These are phyloP conservation scores for Tortricodes alternella DNA, from an alignment of 2,888 invertebrate species.

Conservation along the genomic window DNA sequence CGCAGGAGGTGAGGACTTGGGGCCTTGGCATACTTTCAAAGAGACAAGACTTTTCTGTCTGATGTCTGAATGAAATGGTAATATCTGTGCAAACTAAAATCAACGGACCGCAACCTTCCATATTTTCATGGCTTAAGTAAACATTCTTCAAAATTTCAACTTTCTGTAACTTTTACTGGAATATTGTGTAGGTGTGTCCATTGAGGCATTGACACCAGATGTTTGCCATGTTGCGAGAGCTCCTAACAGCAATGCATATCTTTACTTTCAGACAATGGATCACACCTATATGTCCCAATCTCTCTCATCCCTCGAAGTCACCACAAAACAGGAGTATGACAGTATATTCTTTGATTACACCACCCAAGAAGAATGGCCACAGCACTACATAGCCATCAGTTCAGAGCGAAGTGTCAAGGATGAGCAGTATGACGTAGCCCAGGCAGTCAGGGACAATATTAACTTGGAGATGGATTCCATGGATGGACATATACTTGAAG, in stretches of 20 bases:
- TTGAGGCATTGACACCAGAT: too few relatives aligned
- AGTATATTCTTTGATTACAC: slow-evolving; percentile 66
- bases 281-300: slow-evolving; percentile 74
- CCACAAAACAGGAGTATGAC: slow-evolving; percentile 61
- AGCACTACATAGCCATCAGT: slow-evolving; percentile 50
- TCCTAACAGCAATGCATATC: too few relatives aligned
- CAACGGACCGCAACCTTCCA: too few relatives aligned
- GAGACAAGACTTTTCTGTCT: background rate
- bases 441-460: slow-evolving; percentile 54
- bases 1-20: slow-evolving; percentile 56
- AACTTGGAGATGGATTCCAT: slow-evolving; percentile 58
- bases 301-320: slow-evolving; percentile 54
- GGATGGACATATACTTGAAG: slow-evolving; percentile 61
- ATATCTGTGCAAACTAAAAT: too few relatives aligned
- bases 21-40: background rate
- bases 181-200: too few relatives aligned
- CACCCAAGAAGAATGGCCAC: slow-evolving; percentile 44
- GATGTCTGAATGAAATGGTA: too few relatives aligned
- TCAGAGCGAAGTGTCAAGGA: slow-evolving; percentile 48
- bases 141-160: too few relatives aligned
- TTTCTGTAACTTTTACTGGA: too few relatives aligned
- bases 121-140: too few relatives aligned
- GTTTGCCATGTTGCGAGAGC: too few relatives aligned
- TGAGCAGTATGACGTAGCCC: slow-evolving; percentile 58
- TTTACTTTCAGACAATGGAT: slow-evolving; percentile 54